Conservation (phyloP, 1,140 invertebrate species). For the Trichomalopsis sarcophagae region DNA sequence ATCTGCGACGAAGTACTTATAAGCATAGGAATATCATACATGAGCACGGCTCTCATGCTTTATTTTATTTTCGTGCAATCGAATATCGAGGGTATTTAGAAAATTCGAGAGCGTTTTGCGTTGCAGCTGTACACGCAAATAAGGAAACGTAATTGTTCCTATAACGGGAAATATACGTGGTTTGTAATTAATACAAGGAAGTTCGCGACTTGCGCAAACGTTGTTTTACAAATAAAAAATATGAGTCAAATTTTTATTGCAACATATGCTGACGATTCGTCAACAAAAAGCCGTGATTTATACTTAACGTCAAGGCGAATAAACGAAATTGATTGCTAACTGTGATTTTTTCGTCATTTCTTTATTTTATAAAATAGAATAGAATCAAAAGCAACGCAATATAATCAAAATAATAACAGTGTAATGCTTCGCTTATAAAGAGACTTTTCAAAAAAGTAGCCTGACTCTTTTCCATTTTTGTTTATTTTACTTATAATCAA, state of each 20-base stretch:
- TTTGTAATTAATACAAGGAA: neutral
- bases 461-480: slow-evolving; percentile 14
- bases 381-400: slow-evolving; percentile 43
- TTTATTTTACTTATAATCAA: slow-evolving; percentile 32
- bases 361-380: slow-evolving; percentile 46
- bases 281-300: neutral
- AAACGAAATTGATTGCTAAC: slow-evolving; percentile 23
- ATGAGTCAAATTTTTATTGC: neutral
- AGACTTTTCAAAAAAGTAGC: neutral
- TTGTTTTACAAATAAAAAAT: neutral
- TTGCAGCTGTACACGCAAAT: too few relatives aligned
- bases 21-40: neutral
- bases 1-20: neutral
- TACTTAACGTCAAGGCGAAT: neutral
- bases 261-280: neutral
- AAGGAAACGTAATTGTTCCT: neutral
- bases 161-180: too few relatives aligned
- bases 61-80: neutral
- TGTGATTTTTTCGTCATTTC: slow-evolving; percentile 11
- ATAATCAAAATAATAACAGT: slow-evolving; percentile 41
- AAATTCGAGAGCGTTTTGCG: neutral
- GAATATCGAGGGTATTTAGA: neutral
- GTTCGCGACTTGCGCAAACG: neutral
- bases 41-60: neutral
- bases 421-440: neutral